These are phyloP conservation scores for Heliconius nattereri DNA, from an alignment of 1,140 invertebrate species.

Conservation along the genomic window DNA sequence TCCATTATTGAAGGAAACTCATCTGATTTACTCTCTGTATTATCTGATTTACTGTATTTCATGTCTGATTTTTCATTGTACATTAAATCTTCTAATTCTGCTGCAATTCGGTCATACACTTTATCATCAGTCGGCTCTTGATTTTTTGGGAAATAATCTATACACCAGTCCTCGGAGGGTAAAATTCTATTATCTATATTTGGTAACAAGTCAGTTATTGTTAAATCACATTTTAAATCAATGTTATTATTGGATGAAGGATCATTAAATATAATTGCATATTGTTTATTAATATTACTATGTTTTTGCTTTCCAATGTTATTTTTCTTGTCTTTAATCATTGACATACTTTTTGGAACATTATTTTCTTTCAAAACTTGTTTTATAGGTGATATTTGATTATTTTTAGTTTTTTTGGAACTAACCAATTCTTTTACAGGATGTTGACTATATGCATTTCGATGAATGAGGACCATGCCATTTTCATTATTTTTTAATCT, in stretches of 20 bases:
- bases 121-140: constrained; percentile 72
- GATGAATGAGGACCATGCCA: constrained; percentile 73
- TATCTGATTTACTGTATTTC: constrained; percentile 43
- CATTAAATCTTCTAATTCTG: constrained; percentile 78
- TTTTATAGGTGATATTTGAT: constrained; percentile 32
- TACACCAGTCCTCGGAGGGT: constrained; percentile 74
- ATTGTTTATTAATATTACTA: constrained; percentile 58
- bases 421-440: constrained; percentile 51
- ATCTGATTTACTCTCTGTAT: constrained; percentile 61
- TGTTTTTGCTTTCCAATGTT: constrained; percentile 43
- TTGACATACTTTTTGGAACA: constrained; percentile 54
- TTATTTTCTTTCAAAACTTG: constrained; percentile 71
- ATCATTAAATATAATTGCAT: constrained; percentile 69
- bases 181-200: constrained; percentile 65
- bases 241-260: constrained; percentile 56
- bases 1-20: constrained; percentile 81
- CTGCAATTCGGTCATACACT: constrained; percentile 79
- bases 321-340: constrained; percentile 52
- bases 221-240: constrained; percentile 56
- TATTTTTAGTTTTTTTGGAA: constrained; percentile 48
- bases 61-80: constrained; percentile 62
- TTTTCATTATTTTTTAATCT: constrained; percentile 75
- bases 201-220: constrained; percentile 62
- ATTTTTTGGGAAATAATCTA: constrained; percentile 73
- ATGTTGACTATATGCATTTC: constrained; percentile 61